phyloP scores from a whole-genome alignment of 2,888 invertebrate species.

The Sarcophaga subvicina region DNA sequence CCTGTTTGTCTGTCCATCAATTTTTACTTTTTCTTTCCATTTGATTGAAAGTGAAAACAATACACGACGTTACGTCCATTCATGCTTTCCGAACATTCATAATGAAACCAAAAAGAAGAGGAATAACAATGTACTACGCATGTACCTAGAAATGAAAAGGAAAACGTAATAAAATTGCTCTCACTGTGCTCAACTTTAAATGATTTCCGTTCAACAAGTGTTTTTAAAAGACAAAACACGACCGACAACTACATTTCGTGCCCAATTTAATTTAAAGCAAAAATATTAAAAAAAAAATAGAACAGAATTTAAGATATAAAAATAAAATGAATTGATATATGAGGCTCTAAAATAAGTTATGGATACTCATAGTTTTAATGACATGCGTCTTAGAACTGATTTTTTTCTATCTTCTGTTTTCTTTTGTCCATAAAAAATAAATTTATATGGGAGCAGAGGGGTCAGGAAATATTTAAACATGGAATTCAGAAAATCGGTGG shows the following conservation, averaged over 20 bases:
- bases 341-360: neutral
- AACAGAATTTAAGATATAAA: neutral
- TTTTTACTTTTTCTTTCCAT: conserved; percentile 39
- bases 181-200: neutral
- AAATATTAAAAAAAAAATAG: neutral
- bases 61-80: neutral
- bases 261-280: conserved; percentile 38
- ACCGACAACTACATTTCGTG: conserved; percentile 16
- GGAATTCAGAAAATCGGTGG: no score
- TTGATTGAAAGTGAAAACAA: conserved; percentile 64
- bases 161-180: no score
- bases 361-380: neutral
- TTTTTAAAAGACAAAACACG: conserved; percentile 10
- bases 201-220: conserved; percentile 67
- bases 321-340: neutral
- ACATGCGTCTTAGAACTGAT: neutral
- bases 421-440: no score
- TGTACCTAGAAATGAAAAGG: no score
- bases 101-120: conserved; percentile 45
- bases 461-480: no score
- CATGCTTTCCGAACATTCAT: neutral
- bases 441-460: no score
- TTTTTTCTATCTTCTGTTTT: neutral
- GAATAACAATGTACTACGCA: neutral
- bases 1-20: conserved; percentile 28